phyloP scores from a whole-genome alignment of 2,888 invertebrate species.

The Didymodactylos carnosus region DNA sequence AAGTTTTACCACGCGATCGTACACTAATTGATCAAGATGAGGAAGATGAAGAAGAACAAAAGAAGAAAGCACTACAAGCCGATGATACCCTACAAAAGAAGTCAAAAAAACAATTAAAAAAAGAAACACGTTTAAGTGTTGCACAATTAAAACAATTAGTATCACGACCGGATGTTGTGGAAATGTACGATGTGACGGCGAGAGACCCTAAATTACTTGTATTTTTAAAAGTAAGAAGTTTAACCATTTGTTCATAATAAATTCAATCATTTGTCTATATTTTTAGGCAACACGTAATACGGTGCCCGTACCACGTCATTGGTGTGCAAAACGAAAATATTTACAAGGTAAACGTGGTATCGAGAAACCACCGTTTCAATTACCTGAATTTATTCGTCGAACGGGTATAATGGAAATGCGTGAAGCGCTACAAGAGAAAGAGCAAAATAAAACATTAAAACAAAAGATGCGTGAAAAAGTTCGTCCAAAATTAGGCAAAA shows the following conservation, averaged over 20 bases:
- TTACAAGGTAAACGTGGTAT: constrained; percentile 91
- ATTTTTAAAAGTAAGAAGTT: constrained; percentile 89
- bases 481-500: constrained; percentile 90
- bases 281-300: constrained; percentile 88
- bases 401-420: constrained; percentile 99
- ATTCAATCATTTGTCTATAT: too few relatives aligned
- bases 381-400: constrained; percentile 92
- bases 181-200: constrained; percentile 98
- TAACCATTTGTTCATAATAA: too few relatives aligned
- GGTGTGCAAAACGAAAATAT: constrained; percentile 84
- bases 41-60: constrained; percentile 52
- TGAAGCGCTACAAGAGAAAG: constrained; percentile 69
- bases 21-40: constrained; percentile 75
- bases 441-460: constrained; percentile 42
- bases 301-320: constrained; percentile 89
- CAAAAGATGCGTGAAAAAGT: constrained; percentile 91
- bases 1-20: constrained; percentile 38
- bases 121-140: constrained; percentile 68
- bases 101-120: constrained; percentile 9
- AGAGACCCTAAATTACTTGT: constrained; percentile 83
- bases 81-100: neutral
- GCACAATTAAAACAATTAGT: constrained; percentile 85
- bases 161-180: constrained; percentile 83
- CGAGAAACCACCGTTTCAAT: constrained; percentile 90
- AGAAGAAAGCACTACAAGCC: neutral